phyloP scores from a whole-genome alignment of 2,797 vertebrate species.

The Acrossocheilus fasciatus region DNA sequence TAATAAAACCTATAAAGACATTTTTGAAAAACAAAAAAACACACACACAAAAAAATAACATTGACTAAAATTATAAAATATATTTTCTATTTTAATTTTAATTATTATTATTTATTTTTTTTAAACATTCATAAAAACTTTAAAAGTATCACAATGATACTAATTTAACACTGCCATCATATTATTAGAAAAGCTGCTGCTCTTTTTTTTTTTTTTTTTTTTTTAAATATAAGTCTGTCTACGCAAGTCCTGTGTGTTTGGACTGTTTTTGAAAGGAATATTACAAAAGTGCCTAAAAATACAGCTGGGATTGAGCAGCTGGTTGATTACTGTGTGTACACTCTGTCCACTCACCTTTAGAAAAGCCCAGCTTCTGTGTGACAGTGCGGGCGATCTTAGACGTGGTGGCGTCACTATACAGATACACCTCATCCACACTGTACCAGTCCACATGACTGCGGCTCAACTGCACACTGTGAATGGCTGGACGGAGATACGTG shows the following conservation, averaged over 20 bases:
- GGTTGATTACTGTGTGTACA: neutral
- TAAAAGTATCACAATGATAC: neutral
- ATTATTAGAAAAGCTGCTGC: neutral
- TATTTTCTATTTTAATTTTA: neutral
- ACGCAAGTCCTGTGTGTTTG: conserved; percentile 44
- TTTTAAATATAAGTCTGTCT: neutral
- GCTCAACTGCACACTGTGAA: conserved; percentile 94
- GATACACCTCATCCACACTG: conserved; percentile 95
- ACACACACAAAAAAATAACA: no score
- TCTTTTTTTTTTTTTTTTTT: no score
- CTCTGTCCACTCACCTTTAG: conserved; percentile 88
- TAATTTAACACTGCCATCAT: neutral
- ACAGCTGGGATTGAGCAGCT: conserved; percentile 15
- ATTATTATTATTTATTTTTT: no score
- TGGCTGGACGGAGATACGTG: conserved; percentile 73
- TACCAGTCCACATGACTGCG: conserved; percentile 98
- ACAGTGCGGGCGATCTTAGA: conserved; percentile 98
- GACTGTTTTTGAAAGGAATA: neutral
- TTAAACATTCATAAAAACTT: no score
- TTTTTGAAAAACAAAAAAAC: neutral
- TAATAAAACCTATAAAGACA: neutral
- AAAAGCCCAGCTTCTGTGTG: conserved; percentile 96
- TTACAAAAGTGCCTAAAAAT: neutral
- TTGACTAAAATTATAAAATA: no score
- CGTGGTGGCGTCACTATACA: conserved; percentile 98